Base-by-base conservation (phyloP, 1,140 invertebrate species). In the Eumaeus atala region DNA sequence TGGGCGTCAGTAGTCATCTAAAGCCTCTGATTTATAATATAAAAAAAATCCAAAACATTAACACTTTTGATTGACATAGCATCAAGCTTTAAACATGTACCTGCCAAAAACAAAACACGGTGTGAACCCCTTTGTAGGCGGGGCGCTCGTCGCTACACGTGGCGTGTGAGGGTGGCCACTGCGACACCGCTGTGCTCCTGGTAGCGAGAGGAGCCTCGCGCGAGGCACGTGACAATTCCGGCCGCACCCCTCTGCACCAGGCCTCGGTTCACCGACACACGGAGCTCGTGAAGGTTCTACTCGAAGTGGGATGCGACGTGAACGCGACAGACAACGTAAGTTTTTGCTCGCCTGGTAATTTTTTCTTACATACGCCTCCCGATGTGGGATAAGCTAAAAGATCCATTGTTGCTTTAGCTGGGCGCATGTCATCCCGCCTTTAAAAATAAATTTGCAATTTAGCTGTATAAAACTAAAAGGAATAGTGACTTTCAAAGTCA, bases 211-310 rank as follows among this genome's bases (percentile, higher is more conserved):
- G 90, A 8, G 89, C 89, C 0, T 82, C 90, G 42, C 79, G 89
- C 54, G 89, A 91, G 52, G 88, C 89, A 1, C 84, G 91, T 75
- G 95, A 96, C 87, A 88, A 90, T 51, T 91, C 94, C 35, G 94
- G 93, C 11, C 94, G 95, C 65, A 93, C 93, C 0, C 92, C 95
- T 0, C 87, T 97, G 10, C 95, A 97, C 75, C 84, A 94, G 14
- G 94, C 95, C 11, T 93, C 95, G 11, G 91, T 93, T 62, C 93
- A 95, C 69, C 91, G 94, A 68, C 92, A 96, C 72, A 91, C 91
- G 1, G 89, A 89, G 37, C 90, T 96, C 17, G 94, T 94, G 28
- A 89, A 91, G 61, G 84, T 93, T 40, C 87, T 97, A 11, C 71
- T 93, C 16, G 90, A 91, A 50, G 73, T 83, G 8, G 89, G 89